A percentile compares a stretch with the other conserved stretches of the same genome.
phyloP scores from a whole-genome alignment of 2,113 vertebrate genomes.

The Heterochromis multidens region DNA sequence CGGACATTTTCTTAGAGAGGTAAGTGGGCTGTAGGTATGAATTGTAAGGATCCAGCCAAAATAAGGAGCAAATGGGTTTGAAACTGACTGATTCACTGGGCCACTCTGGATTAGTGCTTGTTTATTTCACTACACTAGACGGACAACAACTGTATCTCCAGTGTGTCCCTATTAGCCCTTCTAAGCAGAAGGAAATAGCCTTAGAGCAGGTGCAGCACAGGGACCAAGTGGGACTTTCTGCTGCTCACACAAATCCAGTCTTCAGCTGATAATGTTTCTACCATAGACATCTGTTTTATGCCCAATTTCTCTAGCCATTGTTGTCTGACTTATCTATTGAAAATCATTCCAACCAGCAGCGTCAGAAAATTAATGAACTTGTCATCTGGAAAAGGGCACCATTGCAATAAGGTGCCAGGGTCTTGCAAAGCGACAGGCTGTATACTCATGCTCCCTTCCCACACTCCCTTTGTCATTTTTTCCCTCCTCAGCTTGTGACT shows the following conservation, averaged over 20 bases:
- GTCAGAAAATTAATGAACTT: slow-evolving; percentile 67
- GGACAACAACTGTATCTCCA: slow-evolving; percentile 50
- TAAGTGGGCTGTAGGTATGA: neutral
- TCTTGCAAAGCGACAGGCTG: slow-evolving; percentile 46
- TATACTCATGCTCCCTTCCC: slow-evolving; percentile 38
- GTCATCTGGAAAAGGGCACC: slow-evolving; percentile 62
- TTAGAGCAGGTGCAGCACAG: slow-evolving; percentile 49
- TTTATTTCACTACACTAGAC: slow-evolving; percentile 46
- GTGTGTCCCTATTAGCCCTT: slow-evolving; percentile 41
- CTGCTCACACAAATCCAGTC: slow-evolving; percentile 50
- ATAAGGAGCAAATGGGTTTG: neutral
- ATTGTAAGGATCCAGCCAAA: neutral
- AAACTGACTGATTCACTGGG: neutral
- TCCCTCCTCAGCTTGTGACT: slow-evolving; percentile 42
- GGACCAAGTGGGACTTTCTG: slow-evolving; percentile 39
- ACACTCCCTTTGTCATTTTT: slow-evolving; percentile 46
- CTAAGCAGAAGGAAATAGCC: slow-evolving; percentile 35
- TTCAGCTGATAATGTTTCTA: slow-evolving; percentile 20
- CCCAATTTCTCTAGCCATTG: slow-evolving; percentile 40
- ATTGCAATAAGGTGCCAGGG: slow-evolving; percentile 49
- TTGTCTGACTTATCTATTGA: slow-evolving; percentile 55
- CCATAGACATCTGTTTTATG: slow-evolving; percentile 37
- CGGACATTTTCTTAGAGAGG: slow-evolving; percentile 10
- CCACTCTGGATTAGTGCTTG: slow-evolving; percentile 17
- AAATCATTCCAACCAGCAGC: slow-evolving; percentile 45